phyloP scores from a whole-genome alignment of 2,888 invertebrate genomes.

The Alitta virens region DNA sequence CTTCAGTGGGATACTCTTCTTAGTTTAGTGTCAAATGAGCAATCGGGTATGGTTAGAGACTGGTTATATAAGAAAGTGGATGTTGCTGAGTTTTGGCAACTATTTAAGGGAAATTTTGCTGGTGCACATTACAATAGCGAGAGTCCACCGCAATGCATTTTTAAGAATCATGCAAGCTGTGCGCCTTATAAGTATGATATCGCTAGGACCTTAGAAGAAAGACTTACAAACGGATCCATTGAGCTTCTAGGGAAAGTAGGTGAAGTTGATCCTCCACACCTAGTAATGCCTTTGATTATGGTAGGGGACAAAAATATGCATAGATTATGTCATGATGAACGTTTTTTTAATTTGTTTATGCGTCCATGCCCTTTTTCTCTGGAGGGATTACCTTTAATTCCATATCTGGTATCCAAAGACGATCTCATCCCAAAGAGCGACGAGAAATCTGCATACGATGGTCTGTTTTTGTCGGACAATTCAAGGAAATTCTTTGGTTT shows the following conservation, averaged over 20 bases:
- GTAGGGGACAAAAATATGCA: not conserved
- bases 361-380: not conserved
- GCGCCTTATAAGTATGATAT: not conserved
- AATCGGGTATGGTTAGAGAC: too few species aligned
- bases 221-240: not conserved
- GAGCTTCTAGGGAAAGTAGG: not conserved
- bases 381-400: not conserved
- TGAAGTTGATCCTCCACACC: not conserved
- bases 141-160: too few species aligned
- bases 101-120: too few species aligned
- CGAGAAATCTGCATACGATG: not conserved
- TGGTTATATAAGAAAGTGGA: too few species aligned
- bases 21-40: too few species aligned
- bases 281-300: not conserved
- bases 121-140: too few species aligned
- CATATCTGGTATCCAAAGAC: not conserved
- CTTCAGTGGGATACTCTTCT: too few species aligned
- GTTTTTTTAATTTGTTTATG: not conserved
- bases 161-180: too few species aligned
- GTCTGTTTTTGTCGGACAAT: not conserved
- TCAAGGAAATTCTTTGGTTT: not conserved
- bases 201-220: not conserved
- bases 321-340: not conserved
- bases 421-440: not conserved
- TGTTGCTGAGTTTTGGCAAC: too few species aligned